Evolutionary conservation across 2,888 invertebrate genomes (phyloP).

Genomic region (Beris chalybata): DNA sequence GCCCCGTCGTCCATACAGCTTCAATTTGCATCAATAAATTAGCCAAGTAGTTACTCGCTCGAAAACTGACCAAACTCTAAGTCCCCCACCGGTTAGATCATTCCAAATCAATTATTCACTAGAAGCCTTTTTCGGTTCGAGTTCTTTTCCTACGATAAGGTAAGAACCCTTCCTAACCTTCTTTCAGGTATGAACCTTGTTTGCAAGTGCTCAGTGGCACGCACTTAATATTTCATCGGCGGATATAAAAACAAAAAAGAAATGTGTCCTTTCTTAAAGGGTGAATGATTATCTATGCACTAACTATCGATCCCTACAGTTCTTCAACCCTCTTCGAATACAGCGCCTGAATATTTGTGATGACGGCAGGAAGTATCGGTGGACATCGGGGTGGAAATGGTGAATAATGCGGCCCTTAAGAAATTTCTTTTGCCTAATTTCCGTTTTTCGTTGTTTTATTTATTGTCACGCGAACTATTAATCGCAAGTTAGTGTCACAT

Average conservation of each 20-base stretch:
- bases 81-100: too few relatives aligned
- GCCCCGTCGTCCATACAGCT: too few relatives aligned
- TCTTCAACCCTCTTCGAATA: neutral
- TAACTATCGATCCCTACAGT: too few relatives aligned
- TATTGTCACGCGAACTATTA: slow-evolving; percentile 24
- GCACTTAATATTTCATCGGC: slow-evolving; percentile 13
- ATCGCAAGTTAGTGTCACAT: slow-evolving; percentile 22
- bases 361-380: slow-evolving; percentile 19
- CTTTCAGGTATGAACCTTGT: neutral
- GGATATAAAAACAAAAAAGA: neutral
- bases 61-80: too few relatives aligned
- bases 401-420: slow-evolving; percentile 5
- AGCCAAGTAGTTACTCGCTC: too few relatives aligned
- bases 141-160: neutral
- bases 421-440: slow-evolving; percentile 21
- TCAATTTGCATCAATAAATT: too few relatives aligned
- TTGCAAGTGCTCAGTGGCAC: slow-evolving; percentile 6
- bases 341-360: neutral
- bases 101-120: slow-evolving; percentile 7
- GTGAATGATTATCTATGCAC: too few relatives aligned
- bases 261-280: too few relatives aligned
- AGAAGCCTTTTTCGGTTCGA: neutral
- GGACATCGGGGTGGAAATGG: neutral
- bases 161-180: neutral
- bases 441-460: slow-evolving; percentile 5